Evolutionary conservation across 2,888 invertebrate species (phyloP).

Genomic region (Boloria selene): DNA sequence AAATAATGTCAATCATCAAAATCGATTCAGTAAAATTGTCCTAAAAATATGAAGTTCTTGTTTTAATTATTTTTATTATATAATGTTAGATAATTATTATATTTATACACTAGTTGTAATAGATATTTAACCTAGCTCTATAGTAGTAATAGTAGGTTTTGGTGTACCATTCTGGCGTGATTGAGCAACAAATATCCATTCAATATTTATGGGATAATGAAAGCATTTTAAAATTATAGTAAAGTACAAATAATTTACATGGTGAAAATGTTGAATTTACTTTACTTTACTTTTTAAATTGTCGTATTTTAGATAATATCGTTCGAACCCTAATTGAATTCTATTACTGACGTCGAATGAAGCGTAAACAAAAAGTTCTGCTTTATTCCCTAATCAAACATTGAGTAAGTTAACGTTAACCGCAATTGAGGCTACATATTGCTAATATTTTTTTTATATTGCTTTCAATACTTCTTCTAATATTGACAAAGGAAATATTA

Average conservation of each 20-base stretch:
- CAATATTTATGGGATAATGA: no score
- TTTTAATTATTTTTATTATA: no score
- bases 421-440: conserved; percentile 4
- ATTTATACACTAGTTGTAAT: no score
- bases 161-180: no score
- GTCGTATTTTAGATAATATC: neutral
- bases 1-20: no score
- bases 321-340: conserved; percentile 21
- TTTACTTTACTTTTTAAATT: neutral
- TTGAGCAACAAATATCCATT: no score
- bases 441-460: neutral
- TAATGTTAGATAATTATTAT: no score
- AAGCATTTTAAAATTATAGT: no score
- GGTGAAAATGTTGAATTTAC: neutral
- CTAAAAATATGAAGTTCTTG: no score
- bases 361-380: conserved; percentile 16
- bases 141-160: no score
- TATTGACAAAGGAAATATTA: neutral
- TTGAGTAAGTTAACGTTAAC: conserved; percentile 1
- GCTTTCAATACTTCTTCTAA: neutral
- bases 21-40: no score
- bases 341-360: conserved; percentile 18
- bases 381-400: conserved; percentile 14
- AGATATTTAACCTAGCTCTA: no score
- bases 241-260: neutral